These are phyloP conservation scores for Erythrocercus mccallii DNA, from an alignment of 2,113 vertebrate species.

Conservation along the genomic window DNA sequence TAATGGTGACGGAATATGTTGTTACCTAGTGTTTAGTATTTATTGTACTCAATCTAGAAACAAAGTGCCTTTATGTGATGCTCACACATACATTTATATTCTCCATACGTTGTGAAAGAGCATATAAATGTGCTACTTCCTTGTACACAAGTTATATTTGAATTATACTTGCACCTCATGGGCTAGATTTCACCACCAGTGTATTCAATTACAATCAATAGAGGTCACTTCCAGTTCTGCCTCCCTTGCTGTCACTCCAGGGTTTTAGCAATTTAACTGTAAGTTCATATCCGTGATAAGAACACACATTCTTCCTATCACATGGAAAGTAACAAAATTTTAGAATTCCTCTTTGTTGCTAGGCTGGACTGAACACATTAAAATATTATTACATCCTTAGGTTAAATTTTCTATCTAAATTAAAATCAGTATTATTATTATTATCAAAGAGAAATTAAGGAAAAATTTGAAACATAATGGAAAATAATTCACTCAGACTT, in stretches of 20 bases:
- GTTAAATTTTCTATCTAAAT: background rate
- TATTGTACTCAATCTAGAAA: background rate
- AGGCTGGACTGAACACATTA: background rate
- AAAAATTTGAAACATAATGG: background rate
- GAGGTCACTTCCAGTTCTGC: background rate
- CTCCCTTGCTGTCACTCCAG: background rate
- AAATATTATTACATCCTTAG: background rate
- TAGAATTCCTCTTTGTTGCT: background rate
- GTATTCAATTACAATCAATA: background rate
- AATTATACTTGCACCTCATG: background rate
- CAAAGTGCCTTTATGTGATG: background rate
- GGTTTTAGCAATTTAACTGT: background rate
- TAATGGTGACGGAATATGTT: background rate
- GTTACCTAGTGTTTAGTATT: background rate
- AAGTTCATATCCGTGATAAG: background rate
- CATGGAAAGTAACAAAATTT: background rate
- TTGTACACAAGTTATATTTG: background rate
- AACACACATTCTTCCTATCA: accelerated
- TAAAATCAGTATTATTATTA: background rate
- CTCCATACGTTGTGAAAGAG: background rate
- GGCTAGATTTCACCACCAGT: background rate
- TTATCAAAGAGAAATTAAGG: background rate
- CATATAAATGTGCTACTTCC: background rate
- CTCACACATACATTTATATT: background rate
- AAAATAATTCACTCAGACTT: background rate